Evolutionary conservation across 2,797 vertebrate genomes (phyloP).

Genomic region (Argyrosomus regius): DNA sequence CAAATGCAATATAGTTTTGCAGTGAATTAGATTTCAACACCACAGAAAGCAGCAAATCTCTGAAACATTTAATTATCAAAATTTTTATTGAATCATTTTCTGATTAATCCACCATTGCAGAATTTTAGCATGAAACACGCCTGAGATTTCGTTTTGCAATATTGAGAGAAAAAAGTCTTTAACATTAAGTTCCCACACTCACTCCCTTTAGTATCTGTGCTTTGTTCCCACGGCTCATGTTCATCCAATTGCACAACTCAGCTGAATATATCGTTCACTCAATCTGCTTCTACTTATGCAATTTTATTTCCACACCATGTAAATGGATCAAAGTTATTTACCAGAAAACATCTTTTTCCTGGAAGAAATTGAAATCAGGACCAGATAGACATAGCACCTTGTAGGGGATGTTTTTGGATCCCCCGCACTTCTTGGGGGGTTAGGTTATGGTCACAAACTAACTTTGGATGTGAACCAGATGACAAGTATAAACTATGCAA

Average conservation of each 20-base stretch:
- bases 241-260: slow-evolving; percentile 36
- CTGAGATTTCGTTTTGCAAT: too few relatives aligned
- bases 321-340: not conserved
- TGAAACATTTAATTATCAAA: not conserved
- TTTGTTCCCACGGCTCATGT: not conserved
- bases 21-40: too few relatives aligned
- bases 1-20: too few relatives aligned
- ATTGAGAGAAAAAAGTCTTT: too few relatives aligned
- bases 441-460: not conserved
- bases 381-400: not conserved
- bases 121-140: not conserved
- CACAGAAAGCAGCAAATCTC: not conserved
- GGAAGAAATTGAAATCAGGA: not conserved
- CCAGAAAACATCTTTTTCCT: not conserved
- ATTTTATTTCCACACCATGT: not conserved
- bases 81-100: not conserved
- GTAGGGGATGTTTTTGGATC: not conserved
- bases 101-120: not conserved
- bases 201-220: not conserved
- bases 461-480: slow-evolving; percentile 43
- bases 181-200: not conserved
- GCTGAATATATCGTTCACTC: not conserved
- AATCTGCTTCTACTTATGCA: not conserved
- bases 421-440: not conserved
- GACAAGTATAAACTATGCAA: slow-evolving; percentile 33